phyloP scores from a whole-genome alignment of 2,797 vertebrate genomes.

The Sus cebifrons region DNA sequence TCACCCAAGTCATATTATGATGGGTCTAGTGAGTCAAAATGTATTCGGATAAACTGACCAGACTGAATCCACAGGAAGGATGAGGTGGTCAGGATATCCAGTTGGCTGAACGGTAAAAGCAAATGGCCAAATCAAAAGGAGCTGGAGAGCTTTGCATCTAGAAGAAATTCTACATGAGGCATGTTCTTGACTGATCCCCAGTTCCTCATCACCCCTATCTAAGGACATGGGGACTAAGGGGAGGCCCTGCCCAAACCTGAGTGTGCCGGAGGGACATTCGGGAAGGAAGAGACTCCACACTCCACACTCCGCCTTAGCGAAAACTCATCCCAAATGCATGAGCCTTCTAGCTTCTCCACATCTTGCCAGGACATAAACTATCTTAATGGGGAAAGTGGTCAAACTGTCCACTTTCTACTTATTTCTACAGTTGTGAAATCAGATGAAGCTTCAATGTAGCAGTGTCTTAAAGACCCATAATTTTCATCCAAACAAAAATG shows the following conservation, averaged over 20 bases:
- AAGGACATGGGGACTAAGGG: not conserved
- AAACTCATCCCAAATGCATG: slow-evolving; percentile 7
- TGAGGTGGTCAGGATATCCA: not conserved
- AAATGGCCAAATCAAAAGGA: slow-evolving; percentile 61
- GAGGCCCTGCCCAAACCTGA: not conserved
- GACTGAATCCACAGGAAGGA: slow-evolving; percentile 26
- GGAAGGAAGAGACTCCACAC: not conserved
- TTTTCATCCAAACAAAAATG: slow-evolving; percentile 72
- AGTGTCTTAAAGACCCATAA: slow-evolving; percentile 36
- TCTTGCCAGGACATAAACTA: slow-evolving; percentile 40
- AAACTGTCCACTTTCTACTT: slow-evolving; percentile 53
- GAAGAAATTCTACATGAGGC: slow-evolving; percentile 41
- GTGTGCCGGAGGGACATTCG: not conserved
- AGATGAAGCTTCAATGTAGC: slow-evolving; percentile 59
- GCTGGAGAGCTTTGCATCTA: slow-evolving; percentile 1
- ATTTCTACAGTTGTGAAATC: slow-evolving; percentile 49
- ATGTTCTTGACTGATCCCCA: not conserved
- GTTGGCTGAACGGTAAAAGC: slow-evolving; percentile 43
- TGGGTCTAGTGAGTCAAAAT: not conserved
- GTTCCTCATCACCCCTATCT: not conserved
- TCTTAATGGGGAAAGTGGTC: slow-evolving; percentile 23
- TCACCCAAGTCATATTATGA: not conserved
- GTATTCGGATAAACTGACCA: not conserved
- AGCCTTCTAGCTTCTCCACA: slow-evolving; percentile 12
- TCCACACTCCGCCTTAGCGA: not conserved